Evolutionary conservation across 2,888 invertebrate genomes (phyloP).

Genomic region (Girardia tigrina): DNA sequence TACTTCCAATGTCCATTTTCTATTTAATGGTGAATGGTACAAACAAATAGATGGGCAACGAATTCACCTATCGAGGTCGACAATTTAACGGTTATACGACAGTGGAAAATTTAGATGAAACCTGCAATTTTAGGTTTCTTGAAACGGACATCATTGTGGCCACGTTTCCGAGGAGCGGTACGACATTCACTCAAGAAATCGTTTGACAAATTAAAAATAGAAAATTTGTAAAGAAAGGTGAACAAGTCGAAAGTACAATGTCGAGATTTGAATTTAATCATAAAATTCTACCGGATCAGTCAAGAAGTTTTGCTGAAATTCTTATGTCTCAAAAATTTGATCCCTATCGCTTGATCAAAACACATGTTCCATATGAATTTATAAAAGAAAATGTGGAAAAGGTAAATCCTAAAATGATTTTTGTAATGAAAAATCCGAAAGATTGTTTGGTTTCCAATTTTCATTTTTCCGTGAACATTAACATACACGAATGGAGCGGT

Average conservation of each 20-base stretch:
- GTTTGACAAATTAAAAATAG: slow-evolving; percentile 1
- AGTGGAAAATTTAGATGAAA: background rate
- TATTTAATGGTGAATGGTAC: no score
- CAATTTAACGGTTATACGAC: background rate
- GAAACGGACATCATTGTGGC: background rate
- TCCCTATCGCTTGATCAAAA: background rate
- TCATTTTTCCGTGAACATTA: no score
- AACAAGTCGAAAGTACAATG: background rate
- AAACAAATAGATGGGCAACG: no score
- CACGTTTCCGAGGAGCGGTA: background rate
- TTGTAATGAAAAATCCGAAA: no score
- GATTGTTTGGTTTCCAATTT: no score
- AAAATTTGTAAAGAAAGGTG: background rate
- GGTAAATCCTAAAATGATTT: no score
- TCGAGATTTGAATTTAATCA: background rate
- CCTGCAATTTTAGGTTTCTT: background rate
- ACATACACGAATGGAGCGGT: no score
- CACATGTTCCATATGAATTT: slow-evolving; percentile 6
- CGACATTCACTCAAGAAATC: slow-evolving; percentile 13
- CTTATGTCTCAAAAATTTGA: background rate
- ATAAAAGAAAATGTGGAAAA: no score
- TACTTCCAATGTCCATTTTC: no score
- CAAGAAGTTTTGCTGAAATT: background rate
- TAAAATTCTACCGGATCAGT: background rate
- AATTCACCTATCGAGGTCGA: background rate